Base-by-base conservation (phyloP, 2,888 invertebrate species). In the Frankliniella intonsa region DNA sequence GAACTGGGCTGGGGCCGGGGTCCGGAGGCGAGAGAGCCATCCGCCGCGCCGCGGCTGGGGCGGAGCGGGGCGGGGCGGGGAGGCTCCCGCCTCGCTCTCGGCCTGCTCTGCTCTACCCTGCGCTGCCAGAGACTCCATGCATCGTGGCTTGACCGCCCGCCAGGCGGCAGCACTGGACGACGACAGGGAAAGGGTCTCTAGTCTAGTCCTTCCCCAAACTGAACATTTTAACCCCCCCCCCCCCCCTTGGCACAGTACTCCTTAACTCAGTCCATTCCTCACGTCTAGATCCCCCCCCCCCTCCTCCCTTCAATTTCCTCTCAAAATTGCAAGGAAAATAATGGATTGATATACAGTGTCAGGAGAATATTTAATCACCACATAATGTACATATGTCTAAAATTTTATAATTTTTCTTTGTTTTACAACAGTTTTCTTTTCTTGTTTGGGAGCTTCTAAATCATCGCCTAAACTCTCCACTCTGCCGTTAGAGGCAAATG, bases 381-480 rank as follows among this genome's bases (percentile, higher is more conserved):
- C 5, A n/a, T n/a, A n/a, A n/a, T n/a, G n/a, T 38, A 38, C 38
- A 81, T 27, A 3, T 27, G 22, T 51, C n/a, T 51, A 82, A 50
- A 82, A 82, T 51, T 82, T 82, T 3, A 82, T 55, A 22, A 82
- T 80, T 80, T 83, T 62, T 22, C 65, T 83, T 80, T 83, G 62
- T 81, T 81, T 81, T 7, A 50, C n/a, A 62, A 81, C 65, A 10
- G 50, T 25, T 69, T 27, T 50, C 55, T 81, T 76, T 5, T 25
- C 3, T 12, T 5, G 11, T 22, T 76, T 76, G 8, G 69, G 12
- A 22, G 9, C 1, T 25, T 25, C 25, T 55, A 14, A 19, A 9
- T 84, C 83, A 55, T 84, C 84, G 22, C 87, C 88, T 80, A 90
- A 88, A 80, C 88, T 90, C 87, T 90, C 90, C 83, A 90, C 85